Evolutionary conservation across 2,888 invertebrate genomes (phyloP), one percentile per base, ranked within the genome.

Genomic region (Brachyptera putata): DNA sequence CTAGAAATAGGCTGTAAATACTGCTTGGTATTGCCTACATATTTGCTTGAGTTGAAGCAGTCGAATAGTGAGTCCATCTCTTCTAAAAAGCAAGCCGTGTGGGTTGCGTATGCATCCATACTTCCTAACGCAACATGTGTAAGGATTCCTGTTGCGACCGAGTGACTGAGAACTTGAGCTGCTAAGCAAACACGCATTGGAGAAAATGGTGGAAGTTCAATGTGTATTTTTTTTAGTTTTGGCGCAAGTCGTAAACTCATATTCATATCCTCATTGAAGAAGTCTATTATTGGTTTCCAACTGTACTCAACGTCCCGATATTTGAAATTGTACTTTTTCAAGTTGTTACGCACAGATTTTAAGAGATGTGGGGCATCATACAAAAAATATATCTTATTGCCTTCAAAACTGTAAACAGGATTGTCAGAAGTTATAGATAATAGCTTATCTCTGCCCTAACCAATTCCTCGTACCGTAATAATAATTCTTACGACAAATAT

Each of bases 91-190:
- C 11, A 7, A 30, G 30, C 30, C 30, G 30, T 30, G 11, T 30
- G 30, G 11, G 5, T 30, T 5, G 30, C 30, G 30, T 30, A 30
- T 11, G 30, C 5, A 11, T 30, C 7, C 30, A 30, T 30, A 11
- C 7, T 7, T 5, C 30, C 30, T 11, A 30, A 30, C 11, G 30
- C 30, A 5, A 30, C 30, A 30, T 30, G 30, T 11, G 53, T 53
- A n/a, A 53, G 46, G 41, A 61, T 57, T 5, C 14, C 30, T 22
- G 58, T 24, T 18, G 57, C 53, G 2, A 58, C 46, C 1, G 57
- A 46, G 25, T 61, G 39, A 55, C 61, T 61, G n/a, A 61, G 30
- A n/a, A 57, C 46, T 16, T 61, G 53, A 22, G 55, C 57, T 13
- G 53, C 57, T 14, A 53, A 41, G 9, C n/a, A 18, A 1, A 61